Evolutionary conservation across 2,888 invertebrate species (phyloP).

Genomic region (Eubasilissa splendida): DNA sequence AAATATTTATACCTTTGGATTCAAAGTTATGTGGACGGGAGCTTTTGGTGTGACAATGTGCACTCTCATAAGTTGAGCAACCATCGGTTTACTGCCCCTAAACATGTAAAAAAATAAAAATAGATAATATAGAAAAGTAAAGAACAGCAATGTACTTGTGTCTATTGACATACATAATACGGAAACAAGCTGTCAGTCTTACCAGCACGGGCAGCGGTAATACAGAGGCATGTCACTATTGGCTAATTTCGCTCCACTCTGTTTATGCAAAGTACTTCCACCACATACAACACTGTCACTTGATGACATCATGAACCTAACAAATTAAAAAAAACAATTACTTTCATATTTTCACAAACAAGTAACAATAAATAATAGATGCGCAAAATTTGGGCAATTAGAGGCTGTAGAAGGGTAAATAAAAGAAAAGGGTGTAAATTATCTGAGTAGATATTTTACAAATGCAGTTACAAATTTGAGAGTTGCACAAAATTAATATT

Average conservation of each 20-base stretch:
- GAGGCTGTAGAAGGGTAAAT: too few species aligned
- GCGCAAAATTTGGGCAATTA: too few species aligned
- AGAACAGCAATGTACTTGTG: not conserved
- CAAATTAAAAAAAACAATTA: not conserved
- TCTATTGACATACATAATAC: not conserved
- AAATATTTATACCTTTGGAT: slow-evolving; percentile 76
- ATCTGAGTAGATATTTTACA: too few species aligned
- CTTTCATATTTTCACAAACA: not conserved
- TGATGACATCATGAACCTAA: slow-evolving; percentile 88
- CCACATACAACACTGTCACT: slow-evolving; percentile 88
- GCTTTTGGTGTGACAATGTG: slow-evolving; percentile 93
- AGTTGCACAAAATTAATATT: too few species aligned
- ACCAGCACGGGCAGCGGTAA: slow-evolving; percentile 88
- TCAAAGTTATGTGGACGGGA: slow-evolving; percentile 89
- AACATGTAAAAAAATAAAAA: slow-evolving; percentile 5
- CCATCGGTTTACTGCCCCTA: slow-evolving; percentile 73
- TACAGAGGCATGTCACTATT: slow-evolving; percentile 91
- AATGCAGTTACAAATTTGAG: too few species aligned
- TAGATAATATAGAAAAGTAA: not conserved
- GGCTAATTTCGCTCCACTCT: slow-evolving; percentile 89
- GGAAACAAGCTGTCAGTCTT: slow-evolving; percentile 36
- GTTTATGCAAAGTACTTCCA: slow-evolving; percentile 82
- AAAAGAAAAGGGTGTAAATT: too few species aligned
- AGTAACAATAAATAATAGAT: too few species aligned
- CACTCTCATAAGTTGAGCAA: slow-evolving; percentile 87